phyloP scores from a whole-genome alignment of 2,113 vertebrate species.

The Bungarus multicinctus region DNA sequence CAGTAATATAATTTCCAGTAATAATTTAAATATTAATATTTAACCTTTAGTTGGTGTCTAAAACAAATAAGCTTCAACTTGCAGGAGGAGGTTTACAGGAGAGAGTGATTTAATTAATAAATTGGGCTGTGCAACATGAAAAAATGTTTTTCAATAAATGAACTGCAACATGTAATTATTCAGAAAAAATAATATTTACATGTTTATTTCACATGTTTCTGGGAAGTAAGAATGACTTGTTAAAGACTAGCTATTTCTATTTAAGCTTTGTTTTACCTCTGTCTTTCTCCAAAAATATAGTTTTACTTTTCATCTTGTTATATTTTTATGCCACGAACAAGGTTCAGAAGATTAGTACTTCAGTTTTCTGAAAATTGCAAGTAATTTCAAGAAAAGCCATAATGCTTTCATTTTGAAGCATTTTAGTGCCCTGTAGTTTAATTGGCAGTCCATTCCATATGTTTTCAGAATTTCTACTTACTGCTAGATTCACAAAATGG shows the following conservation, averaged over 20 bases:
- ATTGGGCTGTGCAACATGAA: neutral
- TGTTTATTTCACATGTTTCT: slow-evolving; percentile 28
- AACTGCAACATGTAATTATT: slow-evolving; percentile 46
- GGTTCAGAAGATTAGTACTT: slow-evolving; percentile 42
- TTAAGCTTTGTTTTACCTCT: slow-evolving; percentile 10
- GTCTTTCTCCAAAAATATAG: neutral
- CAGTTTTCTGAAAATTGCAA: slow-evolving; percentile 50
- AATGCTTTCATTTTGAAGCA: slow-evolving; percentile 22
- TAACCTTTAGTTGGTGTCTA: slow-evolving; percentile 24
- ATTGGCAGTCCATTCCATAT: slow-evolving; percentile 27
- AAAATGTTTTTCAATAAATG: slow-evolving; percentile 54
- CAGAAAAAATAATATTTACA: slow-evolving; percentile 40
- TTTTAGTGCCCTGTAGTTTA: slow-evolving; percentile 40
- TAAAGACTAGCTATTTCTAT: slow-evolving; percentile 40
- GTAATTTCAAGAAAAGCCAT: slow-evolving; percentile 26
- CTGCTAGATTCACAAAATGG: slow-evolving; percentile 27
- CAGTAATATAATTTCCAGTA: neutral
- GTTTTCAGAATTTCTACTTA: slow-evolving; percentile 29
- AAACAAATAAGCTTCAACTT: slow-evolving; percentile 34
- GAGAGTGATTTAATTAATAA: slow-evolving; percentile 35
- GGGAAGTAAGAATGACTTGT: slow-evolving; percentile 45
- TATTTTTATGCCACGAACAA: slow-evolving; percentile 24
- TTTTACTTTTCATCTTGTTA: slow-evolving; percentile 38
- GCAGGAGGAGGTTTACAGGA: slow-evolving; percentile 9
- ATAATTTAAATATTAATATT: neutral